A percentile compares a stretch with the other conserved stretches of the same genome.
Evolutionary conservation across 2,113 vertebrate genomes (phyloP).

Genomic region (Dasyprocta punctata): DNA sequence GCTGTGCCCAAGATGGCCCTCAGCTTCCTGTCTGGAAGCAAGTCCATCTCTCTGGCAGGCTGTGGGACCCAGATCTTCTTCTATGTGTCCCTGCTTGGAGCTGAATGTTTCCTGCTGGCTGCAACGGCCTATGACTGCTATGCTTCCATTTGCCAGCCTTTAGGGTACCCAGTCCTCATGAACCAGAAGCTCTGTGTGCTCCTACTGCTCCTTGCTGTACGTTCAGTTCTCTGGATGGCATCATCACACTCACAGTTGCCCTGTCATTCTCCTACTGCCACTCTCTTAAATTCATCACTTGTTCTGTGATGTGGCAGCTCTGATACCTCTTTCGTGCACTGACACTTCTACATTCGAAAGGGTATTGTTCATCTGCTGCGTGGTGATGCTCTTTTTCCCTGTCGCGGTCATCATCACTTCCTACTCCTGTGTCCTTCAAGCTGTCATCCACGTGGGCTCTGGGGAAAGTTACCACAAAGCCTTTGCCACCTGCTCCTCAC

Average conservation of each 20-base stretch:
- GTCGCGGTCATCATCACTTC: not conserved
- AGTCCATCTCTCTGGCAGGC: not conserved
- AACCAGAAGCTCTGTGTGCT: constrained; percentile 15
- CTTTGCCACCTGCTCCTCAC: too few relatives aligned
- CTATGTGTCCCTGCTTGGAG: not conserved
- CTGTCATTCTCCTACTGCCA: constrained; percentile 13
- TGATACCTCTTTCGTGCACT: too few relatives aligned
- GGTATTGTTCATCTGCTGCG: constrained; percentile 43
- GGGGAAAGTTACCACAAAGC: too few relatives aligned
- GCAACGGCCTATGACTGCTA: too few relatives aligned
- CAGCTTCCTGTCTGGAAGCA: too few relatives aligned
- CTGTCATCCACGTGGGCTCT: too few relatives aligned
- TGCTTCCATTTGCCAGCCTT: not conserved
- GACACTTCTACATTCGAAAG: constrained; percentile 29
- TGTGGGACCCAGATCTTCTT: not conserved
- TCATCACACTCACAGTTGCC: not conserved
- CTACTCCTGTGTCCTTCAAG: not conserved
- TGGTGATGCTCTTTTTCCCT: not conserved
- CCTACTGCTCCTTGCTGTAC: not conserved
- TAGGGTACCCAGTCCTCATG: constrained; percentile 20
- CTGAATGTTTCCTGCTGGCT: not conserved
- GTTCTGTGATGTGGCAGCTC: too few relatives aligned
- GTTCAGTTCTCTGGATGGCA: not conserved
- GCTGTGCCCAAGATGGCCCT: too few relatives aligned
- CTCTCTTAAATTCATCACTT: constrained; percentile 15